These are phyloP conservation scores for Sthenelais limicola DNA, from an alignment of 2,888 invertebrate genomes.

Conservation along the genomic window DNA sequence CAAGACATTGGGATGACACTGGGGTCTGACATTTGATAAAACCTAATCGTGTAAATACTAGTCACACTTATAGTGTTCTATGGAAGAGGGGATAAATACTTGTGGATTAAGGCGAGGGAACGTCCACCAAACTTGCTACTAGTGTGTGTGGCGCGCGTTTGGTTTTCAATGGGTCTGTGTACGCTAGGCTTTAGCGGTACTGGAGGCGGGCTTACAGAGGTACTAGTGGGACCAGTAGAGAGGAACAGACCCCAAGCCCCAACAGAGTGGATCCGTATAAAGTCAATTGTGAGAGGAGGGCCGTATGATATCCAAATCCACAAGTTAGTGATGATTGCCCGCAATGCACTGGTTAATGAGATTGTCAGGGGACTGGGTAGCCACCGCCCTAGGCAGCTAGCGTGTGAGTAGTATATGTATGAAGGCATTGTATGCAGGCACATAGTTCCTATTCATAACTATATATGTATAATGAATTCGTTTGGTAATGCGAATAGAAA, in stretches of 20 bases:
- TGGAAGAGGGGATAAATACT: neutral
- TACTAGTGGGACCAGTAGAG: no score
- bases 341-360: slow-evolving; percentile 8
- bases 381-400: neutral
- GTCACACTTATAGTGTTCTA: neutral
- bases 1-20: slow-evolving; percentile 9
- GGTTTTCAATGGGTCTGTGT: slow-evolving; percentile 28
- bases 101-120: slow-evolving; percentile 33
- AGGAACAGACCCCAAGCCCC: no score
- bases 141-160: slow-evolving; percentile 10
- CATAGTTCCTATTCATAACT: no score
- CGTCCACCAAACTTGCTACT: neutral
- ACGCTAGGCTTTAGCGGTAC: slow-evolving; percentile 11
- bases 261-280: no score
- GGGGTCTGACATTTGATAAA: neutral
- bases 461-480: no score
- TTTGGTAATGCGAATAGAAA: no score
- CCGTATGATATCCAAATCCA: slow-evolving; percentile 14
- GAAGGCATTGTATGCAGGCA: no score
- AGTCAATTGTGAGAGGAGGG: slow-evolving; percentile 10
- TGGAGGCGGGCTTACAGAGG: neutral
- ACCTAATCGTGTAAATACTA: slow-evolving; percentile 28
- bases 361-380: slow-evolving; percentile 6
- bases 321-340: neutral
- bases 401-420: slow-evolving; percentile 26